Evolutionary conservation across 2,797 vertebrate species (phyloP).

Genomic region (Myripristis murdjan): DNA sequence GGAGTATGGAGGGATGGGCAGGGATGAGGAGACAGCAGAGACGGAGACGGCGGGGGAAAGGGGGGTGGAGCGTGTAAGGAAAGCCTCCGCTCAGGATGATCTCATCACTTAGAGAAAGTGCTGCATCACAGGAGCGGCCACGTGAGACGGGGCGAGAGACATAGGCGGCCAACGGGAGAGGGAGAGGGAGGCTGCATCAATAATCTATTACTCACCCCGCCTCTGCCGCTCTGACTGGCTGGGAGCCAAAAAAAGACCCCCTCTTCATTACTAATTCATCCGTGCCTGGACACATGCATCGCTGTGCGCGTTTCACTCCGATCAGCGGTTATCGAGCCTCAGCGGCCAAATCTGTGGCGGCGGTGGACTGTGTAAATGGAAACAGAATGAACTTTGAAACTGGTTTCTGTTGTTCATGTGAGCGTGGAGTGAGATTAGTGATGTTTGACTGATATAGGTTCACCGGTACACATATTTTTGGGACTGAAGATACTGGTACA

Average conservation of each 20-base stretch:
- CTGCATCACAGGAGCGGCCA: constrained; percentile 63
- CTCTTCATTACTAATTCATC: constrained; percentile 69
- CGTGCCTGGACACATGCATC: constrained; percentile 17
- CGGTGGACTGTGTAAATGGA: too few relatives aligned
- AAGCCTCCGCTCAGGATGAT: constrained; percentile 42
- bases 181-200: constrained; percentile 12
- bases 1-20: neutral
- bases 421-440: too few relatives aligned
- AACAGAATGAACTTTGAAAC: too few relatives aligned
- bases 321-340: too few relatives aligned
- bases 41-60: too few relatives aligned
- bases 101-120: constrained; percentile 59
- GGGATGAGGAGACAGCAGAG: neutral
- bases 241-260: constrained; percentile 64
- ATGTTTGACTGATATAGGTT: too few relatives aligned
- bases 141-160: constrained; percentile 27
- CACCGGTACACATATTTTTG: too few relatives aligned
- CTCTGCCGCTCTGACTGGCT: constrained; percentile 50
- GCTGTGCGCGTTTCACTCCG: neutral
- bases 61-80: constrained; percentile 15
- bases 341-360: too few relatives aligned
- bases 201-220: constrained; percentile 71
- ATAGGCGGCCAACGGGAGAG: constrained; percentile 2
- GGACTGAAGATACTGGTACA: too few relatives aligned
- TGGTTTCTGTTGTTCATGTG: too few relatives aligned